Evolutionary conservation across 23 tunicate genomes (phyloP).

Genomic region (Trididemnum clinides): DNA sequence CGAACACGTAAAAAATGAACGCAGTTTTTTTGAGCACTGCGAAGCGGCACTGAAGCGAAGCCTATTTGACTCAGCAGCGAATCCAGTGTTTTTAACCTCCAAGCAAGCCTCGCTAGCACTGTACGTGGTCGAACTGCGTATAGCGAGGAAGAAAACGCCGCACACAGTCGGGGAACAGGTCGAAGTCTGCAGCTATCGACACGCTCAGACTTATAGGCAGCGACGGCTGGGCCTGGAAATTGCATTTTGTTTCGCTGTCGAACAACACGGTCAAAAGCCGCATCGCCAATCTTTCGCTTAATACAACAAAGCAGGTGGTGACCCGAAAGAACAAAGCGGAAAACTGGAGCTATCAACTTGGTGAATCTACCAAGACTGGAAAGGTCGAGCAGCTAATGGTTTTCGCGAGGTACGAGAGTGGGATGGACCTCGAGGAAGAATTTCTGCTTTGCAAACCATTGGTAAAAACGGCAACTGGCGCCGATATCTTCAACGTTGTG

Average conservation of each 20-base stretch:
- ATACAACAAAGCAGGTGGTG: conserved; percentile 51
- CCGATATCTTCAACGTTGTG: conserved; percentile 28
- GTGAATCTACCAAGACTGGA: conserved; percentile 69
- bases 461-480: conserved; percentile 43
- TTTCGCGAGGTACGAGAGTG: conserved; percentile 56
- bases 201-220: conserved; percentile 56
- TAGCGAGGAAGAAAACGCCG: too few species aligned
- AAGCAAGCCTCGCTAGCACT: too few species aligned
- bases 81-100: conserved; percentile 21
- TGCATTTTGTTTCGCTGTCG: conserved; percentile 52
- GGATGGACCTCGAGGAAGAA: conserved; percentile 60
- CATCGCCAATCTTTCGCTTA: conserved; percentile 50
- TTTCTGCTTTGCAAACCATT: conserved; percentile 59
- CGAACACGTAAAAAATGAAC: too few species aligned
- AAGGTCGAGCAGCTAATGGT: conserved; percentile 52
- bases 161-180: too few species aligned
- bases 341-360: conserved; percentile 79
- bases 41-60: too few species aligned
- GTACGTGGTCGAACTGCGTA: too few species aligned
- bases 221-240: conserved; percentile 56
- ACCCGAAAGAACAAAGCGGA: too few species aligned
- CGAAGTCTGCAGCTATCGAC: conserved; percentile 54
- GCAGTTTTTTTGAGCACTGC: too few species aligned
- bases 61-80: too few species aligned
- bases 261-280: conserved; percentile 55